These are phyloP conservation scores for Odontothrips loti DNA, from an alignment of 2,888 invertebrate genomes.

Conservation along the genomic window DNA sequence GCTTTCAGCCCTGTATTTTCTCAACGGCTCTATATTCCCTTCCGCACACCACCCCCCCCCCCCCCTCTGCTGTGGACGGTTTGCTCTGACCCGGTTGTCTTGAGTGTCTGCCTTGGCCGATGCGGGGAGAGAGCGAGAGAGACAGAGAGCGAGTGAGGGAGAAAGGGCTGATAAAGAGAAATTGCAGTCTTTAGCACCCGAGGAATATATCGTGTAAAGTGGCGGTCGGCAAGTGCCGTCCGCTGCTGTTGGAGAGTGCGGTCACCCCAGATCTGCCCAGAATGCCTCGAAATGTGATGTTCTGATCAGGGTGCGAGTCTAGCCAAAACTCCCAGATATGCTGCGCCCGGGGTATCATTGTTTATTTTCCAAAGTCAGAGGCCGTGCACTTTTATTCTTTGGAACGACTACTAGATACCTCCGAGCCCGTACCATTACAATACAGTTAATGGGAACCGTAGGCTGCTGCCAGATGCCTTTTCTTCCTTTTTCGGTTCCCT, in stretches of 20 bases:
- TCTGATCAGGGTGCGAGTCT: too few species aligned
- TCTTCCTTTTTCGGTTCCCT: background rate
- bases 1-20: background rate
- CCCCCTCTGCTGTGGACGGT: background rate
- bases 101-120: background rate
- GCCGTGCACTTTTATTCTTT: too few species aligned
- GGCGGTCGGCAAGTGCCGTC: background rate
- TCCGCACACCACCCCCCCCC: background rate
- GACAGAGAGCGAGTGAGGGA: background rate
- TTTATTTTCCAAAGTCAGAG: too few species aligned
- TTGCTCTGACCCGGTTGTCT: background rate
- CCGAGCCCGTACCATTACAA: too few species aligned
- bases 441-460: too few species aligned
- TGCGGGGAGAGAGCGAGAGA: background rate
- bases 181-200: slow-evolving; percentile 10
- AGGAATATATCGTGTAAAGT: background rate
- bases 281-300: too few species aligned
- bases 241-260: too few species aligned
- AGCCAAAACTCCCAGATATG: too few species aligned
- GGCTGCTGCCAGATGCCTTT: background rate
- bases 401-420: too few species aligned
- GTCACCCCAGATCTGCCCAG: too few species aligned
- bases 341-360: too few species aligned
- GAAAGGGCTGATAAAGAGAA: background rate
- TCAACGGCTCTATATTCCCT: background rate